Base-by-base conservation (phyloP, 2,113 vertebrate species). In the Muscicapa adusta region DNA sequence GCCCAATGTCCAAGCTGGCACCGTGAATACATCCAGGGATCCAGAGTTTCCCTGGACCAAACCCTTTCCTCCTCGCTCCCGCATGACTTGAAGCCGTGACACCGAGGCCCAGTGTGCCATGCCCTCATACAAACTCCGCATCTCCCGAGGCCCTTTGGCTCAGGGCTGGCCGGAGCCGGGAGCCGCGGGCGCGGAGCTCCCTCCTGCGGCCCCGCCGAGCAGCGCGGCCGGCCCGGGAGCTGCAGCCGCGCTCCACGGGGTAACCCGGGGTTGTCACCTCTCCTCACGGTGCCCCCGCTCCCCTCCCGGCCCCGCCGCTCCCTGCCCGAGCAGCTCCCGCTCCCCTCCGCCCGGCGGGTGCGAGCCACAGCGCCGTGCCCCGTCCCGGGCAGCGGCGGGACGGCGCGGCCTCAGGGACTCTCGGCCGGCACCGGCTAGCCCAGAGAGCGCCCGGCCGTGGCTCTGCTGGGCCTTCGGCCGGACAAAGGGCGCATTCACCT, bases 401-500 rank as follows among this genome's bases (percentile, higher is more conserved):
- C 29, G 12, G 57, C 28, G 20, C 7, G 33, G 66, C 18, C 40
- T 10, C 11, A 45, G 14, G 13, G 18, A 4, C 6, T 62, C 14
- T 4, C 3, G n/a, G n/a, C 14, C 8, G 23, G 4, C 68, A 13
- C 14, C 8, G 28, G 24, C 58, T 18, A 47, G 51, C 67, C 25
- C 62, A 4, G 4, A n/a, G 18, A 58, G 33, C 33, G 8, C 58
- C 43, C 5, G 13, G 31, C 31, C 14, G 7, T 4, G 58, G 34
- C 12, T 67, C n/a, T 40, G 58, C 58, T 6, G 48, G 22, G 63
- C 20, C 40, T 34, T 28, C 12, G 77, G 58, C 70, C 14, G 93
- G 61, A 88, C 91, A 88, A 92, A 92, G 91, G 86, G 91, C 74
- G 28, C 61, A 4, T 85, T 90, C 93, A 94, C 89, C 93, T 94